Base-by-base conservation (phyloP, 2,797 vertebrate genomes). In the Eutrigla gurnardus region DNA sequence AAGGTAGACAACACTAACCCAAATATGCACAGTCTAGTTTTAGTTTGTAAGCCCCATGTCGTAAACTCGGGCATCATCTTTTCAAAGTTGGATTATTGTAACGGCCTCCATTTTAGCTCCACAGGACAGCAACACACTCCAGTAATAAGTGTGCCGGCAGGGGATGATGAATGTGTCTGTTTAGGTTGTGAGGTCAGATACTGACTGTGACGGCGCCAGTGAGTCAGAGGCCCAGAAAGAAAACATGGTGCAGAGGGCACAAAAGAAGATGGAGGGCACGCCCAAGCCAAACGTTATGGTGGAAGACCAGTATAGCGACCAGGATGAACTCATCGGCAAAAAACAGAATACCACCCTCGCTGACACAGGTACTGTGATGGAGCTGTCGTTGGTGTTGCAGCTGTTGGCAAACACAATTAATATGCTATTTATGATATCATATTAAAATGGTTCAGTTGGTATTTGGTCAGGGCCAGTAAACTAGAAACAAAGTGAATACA, bases 1-100 rank as follows among this genome's bases (percentile, higher is more conserved):
- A 98, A 98, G 97, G 98, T 99, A 86, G 91, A 80, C 33, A 2
- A 12, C 8, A 15, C n/a, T 12, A 15, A 9, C 6, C 5, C 15
- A 0, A 55, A 0, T 36, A 5, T 43, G 4, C 14, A n/a, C 5
- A 33, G 5, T 2, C 32, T 25, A 17, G 8, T 40, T 69, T 52
- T 40, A n/a, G 15, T 54, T 37, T n/a, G 14, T 11, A 71, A 63
- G 6, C 1, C 11, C 17, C 1, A 0, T 35, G n/a, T 45, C 0
- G 46, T n/a, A 10, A 52, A 52, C 3, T 4, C 47, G 10, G 3
- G 7, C 17, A 33, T 32, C 12, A 17, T 4, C 5, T 46, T 65
- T 57, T 43, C 0, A 33, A 52, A 9, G 15, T 36, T 53, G 42
- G 8, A 6, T 39, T 33, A 15, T 33, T 8, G 15, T 42, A 11